A percentile compares a stretch with the other conserved stretches of the same genome.
Evolutionary conservation across 2,888 invertebrate species (phyloP).

Genomic region (Athetis lepigone): DNA sequence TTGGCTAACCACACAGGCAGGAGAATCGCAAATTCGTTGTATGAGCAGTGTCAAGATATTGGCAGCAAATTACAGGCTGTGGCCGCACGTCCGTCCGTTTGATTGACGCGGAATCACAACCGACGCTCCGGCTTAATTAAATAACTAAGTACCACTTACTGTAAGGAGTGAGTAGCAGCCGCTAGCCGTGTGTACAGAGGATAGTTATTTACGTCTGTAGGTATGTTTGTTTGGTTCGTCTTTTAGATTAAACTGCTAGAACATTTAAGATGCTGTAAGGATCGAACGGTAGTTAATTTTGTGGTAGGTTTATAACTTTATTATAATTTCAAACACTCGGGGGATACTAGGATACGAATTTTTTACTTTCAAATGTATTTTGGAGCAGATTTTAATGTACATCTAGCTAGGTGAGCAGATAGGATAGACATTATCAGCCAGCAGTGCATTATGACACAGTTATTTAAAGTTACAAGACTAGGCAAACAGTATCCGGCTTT

Average conservation of each 20-base stretch:
- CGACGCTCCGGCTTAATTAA: slow-evolving; percentile 54
- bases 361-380: too few species aligned
- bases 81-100: slow-evolving; percentile 49
- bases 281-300: not conserved
- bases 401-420: too few species aligned
- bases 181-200: not conserved
- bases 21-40: slow-evolving; percentile 54
- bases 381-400: too few species aligned
- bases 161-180: slow-evolving; percentile 6
- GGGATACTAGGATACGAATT: too few species aligned
- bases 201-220: not conserved
- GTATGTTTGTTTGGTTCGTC: not conserved
- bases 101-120: slow-evolving; percentile 64
- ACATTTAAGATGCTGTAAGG: not conserved
- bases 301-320: not conserved
- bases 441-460: too few species aligned
- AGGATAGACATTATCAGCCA: too few species aligned
- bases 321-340: too few species aligned
- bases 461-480: too few species aligned
- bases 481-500: too few species aligned
- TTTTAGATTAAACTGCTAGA: not conserved
- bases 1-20: slow-evolving; percentile 58
- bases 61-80: slow-evolving; percentile 66
- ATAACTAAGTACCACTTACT: slow-evolving; percentile 60
- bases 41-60: slow-evolving; percentile 57